Conservation (phyloP, 2,797 vertebrate species). For the Anableps anableps region DNA sequence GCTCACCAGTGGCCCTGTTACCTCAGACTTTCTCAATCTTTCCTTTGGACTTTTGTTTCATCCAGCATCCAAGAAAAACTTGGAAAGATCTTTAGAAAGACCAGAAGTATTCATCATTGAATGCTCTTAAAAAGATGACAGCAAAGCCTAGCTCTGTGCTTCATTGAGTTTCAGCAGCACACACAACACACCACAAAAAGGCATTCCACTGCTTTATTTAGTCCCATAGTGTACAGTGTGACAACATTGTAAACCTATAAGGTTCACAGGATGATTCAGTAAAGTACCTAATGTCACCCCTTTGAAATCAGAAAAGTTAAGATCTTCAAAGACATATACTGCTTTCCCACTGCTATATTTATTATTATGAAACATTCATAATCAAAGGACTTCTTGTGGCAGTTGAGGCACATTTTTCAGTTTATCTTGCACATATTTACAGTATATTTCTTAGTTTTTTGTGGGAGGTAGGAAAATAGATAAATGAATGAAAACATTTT, state of each 20-base stretch:
- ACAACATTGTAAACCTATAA: constrained; percentile 14
- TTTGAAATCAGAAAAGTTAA: constrained; percentile 39
- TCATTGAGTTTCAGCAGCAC: constrained; percentile 3
- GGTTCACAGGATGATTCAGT: constrained; percentile 6
- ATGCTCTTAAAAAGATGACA: not conserved
- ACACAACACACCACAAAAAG: constrained; percentile 1
- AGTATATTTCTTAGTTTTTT: not conserved
- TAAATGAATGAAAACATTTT: not conserved
- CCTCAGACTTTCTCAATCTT: constrained; percentile 2
- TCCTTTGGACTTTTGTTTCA: constrained; percentile 6
- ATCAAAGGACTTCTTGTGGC: constrained; percentile 11
- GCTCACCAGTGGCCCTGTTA: not conserved
- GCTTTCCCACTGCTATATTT: not conserved
- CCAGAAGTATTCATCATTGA: not conserved
- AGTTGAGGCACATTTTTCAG: constrained; percentile 58
- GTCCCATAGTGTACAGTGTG: not conserved
- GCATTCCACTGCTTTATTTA: constrained; percentile 33
- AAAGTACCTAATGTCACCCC: not conserved
- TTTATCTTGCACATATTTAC: constrained; percentile 7
- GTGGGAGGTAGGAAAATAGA: not conserved
- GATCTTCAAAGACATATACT: not conserved
- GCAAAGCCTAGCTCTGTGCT: not conserved
- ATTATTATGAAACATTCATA: constrained; percentile 10
- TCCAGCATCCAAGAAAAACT: constrained; percentile 2
- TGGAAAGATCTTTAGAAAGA: not conserved